Evolutionary conservation across 2,888 invertebrate genomes (phyloP), one percentile per base, ranked within the genome.

Genomic region (Acrobasis suavella): DNA sequence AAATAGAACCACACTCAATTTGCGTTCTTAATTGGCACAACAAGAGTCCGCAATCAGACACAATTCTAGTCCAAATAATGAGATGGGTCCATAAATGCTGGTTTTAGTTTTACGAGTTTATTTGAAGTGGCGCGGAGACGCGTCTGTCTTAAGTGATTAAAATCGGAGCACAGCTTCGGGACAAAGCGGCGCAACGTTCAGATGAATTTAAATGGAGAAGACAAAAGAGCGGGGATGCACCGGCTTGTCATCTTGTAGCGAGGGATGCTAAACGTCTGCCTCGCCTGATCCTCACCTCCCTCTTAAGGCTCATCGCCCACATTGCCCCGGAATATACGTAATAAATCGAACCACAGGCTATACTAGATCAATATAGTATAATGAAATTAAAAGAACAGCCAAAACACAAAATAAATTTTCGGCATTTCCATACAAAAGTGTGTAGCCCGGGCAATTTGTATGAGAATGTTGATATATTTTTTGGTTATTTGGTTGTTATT

Each of bases 111-210:
- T 80, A 81, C 78, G 80, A 79, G 76, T 80, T 75, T 80, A 77
- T 78, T 80, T 75, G 75, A 80, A 80, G 80, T 73, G 78, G 70
- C 72, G 65, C 65, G 69, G 70, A 69, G 78, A 70, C 76, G 83
- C 85, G 84, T 75, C 80, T 77, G 78, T 77, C 77, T 84, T 89
- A 86, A 89, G 89, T 90, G 89, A 91, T 90, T 89, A 89, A 87
- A 87, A 85, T 85, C 83, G 83, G 82, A 77, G 77, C 75, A 77
- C 78, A 77, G 85, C 81, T 72, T 72, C 68, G 74, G 76, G 76
- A 89, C 87, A 89, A 87, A 87, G 85, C 73, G 73, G 75, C 75
- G 81, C 78, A 85, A 82, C 80, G 84, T 85, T 78, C 80, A 80
- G 87, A 87, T 87, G 87, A 86, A 89, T 89, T 88, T 88, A 86